Evolutionary conservation across 2,113 vertebrate genomes (phyloP), one percentile per base, ranked within the genome.

Genomic region (Cettia cetti): DNA sequence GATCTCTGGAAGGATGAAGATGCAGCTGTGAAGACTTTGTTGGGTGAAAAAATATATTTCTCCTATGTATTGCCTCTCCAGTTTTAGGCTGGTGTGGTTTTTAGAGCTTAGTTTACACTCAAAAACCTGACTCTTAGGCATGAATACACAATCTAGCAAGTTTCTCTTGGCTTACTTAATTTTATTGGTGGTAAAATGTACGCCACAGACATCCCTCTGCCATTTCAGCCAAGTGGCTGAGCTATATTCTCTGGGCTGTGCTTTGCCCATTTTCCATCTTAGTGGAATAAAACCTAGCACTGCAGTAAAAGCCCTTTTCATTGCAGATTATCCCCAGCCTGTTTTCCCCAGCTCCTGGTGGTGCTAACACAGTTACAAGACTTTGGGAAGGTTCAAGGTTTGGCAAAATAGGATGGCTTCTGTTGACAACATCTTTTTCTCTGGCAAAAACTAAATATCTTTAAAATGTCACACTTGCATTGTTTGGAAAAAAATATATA

Each of bases 311-410:
- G 13, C 13, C 20, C 10, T 35, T 39, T 91, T 54, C 18, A 59
- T 33, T 54, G 49, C 11, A 81, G 47, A 30, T 23, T n/a, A 8
- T 45, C 23, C 27, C 40, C 0, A 0, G 47, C 11, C 26, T 66
- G 13, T 71, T 68, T 49, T 24, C 18, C 78, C 6, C 13, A 54
- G 33, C 28, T 83, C 47, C 40, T 33, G 11, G 21, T 59, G 42
- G 4, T 50, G 20, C 9, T 57, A 72, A 35, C 28, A 40, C 1
- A 35, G 28, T 60, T 76, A 45, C 6, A 76, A 65, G 37, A 40
- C 22, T 42, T 85, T 50, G 37, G 11, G 31, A 76, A 80, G 5
- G 33, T 28, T 88, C 18, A 33, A 49, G 37, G 9, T 72, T 45
- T 45, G 59, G 45, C 24, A 87, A 90, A 85, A 76, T 27, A 60